Base-by-base conservation (phyloP, 1,140 invertebrate species). In the Phortica variegata region DNA sequence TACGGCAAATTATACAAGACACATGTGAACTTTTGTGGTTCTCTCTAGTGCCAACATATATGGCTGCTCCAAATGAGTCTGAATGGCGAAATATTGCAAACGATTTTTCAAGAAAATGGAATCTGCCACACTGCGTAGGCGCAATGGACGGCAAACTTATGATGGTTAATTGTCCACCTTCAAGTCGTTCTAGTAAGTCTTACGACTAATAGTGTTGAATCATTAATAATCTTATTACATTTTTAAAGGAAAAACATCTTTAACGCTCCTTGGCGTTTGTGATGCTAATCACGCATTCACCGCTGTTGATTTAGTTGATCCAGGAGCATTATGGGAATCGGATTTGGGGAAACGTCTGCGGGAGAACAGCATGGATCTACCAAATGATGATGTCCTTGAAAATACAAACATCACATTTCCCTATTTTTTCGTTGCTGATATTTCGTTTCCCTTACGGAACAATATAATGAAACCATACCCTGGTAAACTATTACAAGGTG, bases 401-500 rank as follows among this genome's bases (percentile, higher is more conserved):
- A 21, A 58, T 23, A 52, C 21, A 21, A 42, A 54, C 18, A 49
- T 51, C 19, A 4, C 38, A 13, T 40, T 40, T 21, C 38, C 77
- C 12, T 73, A 62, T 50, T 65, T 76, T 34, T 72, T 81, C 58
- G 57, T 79, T 26, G 78, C 62, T 29, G 79, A 81, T 68, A 76
- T 74, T 43, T 77, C 75, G 32, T 82, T 81, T 61, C 58, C 73
- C 29, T 56, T 79, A 20, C 58, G 47, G 23, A 17, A 37, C 39
- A 71, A 74, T 47, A 43, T 81, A 32, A 78, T 81, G 77, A 60
- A 68, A 44, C 77, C 79, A 39, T 81, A 73, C 58, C 66, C 74
- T 26, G 51, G 63, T 12, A 52, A 52, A 41, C 15, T 59, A 20
- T 43, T 77, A 31, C 41, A 53, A 26, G 31, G 60, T 17, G 43